These are phyloP conservation scores for Panthera leo DNA, from an alignment of 2,113 vertebrate species.

Conservation along the genomic window DNA sequence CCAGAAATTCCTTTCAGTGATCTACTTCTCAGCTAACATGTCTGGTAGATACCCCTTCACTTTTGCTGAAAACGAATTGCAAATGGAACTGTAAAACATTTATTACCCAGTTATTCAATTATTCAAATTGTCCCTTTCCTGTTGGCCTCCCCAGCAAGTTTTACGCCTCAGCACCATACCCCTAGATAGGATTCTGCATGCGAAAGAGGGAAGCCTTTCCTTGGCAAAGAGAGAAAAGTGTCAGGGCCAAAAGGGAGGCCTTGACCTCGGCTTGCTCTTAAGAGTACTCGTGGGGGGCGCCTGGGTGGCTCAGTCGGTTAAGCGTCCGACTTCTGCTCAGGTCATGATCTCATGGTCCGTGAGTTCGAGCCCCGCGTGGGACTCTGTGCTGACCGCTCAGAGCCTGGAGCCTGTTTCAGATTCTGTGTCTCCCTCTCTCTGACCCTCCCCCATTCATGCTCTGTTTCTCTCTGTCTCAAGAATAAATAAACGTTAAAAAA, in stretches of 20 bases:
- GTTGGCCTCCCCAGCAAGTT: neutral
- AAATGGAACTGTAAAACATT: neutral
- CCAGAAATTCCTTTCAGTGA: neutral
- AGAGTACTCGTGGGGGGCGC: neutral
- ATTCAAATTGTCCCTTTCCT: neutral
- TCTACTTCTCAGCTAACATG: neutral
- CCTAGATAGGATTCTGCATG: neutral
- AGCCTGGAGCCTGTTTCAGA: too few relatives aligned
- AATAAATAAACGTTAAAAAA: too few relatives aligned
- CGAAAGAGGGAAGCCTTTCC: neutral
- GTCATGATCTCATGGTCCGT: too few relatives aligned
- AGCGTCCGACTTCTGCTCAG: too few relatives aligned
- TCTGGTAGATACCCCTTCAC: neutral
- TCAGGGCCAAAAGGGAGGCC: neutral
- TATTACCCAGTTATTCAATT: neutral
- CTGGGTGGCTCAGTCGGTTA: too few relatives aligned
- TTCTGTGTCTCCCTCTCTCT: too few relatives aligned
- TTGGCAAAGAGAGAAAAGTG: too few relatives aligned
- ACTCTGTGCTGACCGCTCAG: too few relatives aligned
- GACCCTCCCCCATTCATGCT: too few relatives aligned
- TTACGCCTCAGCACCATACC: neutral
- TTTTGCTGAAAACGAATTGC: neutral
- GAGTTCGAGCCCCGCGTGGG: too few relatives aligned
- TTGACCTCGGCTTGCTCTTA: neutral
- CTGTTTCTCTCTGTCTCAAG: too few relatives aligned